Percentiles rank a stretch among this genome's conserved stretches.
Evolutionary conservation across 2,113 vertebrate genomes (phyloP).

Genomic region (Cyphomyrus discorhynchus): DNA sequence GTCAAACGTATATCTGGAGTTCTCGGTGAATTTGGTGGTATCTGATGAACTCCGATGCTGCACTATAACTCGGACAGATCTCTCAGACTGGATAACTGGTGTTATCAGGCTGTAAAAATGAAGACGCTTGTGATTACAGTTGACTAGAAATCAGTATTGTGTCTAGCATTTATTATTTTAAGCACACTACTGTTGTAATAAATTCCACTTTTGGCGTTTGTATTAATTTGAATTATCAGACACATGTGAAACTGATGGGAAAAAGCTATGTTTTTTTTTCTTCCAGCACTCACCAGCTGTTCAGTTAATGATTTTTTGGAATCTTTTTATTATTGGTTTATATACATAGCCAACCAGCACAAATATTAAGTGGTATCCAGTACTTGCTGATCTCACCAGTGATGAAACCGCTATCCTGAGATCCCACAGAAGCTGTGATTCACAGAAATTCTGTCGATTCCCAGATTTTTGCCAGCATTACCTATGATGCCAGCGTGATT

Average conservation of each 20-base stretch:
- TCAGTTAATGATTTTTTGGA: slow-evolving; percentile 22
- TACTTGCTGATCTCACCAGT: not conserved
- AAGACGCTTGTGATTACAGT: not conserved
- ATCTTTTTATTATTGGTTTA: not conserved
- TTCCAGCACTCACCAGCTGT: not conserved
- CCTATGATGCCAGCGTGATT: not conserved
- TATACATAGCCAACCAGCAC: not conserved
- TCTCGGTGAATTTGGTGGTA: not conserved
- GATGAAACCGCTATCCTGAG: not conserved
- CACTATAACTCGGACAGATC: not conserved
- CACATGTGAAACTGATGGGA: not conserved
- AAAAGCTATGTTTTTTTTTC: not conserved
- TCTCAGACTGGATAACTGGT: not conserved
- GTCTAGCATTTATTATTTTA: not conserved
- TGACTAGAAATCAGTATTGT: not conserved
- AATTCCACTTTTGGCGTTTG: not conserved
- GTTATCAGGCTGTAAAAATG: not conserved
- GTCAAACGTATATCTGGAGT: not conserved
- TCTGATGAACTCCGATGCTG: not conserved
- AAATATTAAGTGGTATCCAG: not conserved
- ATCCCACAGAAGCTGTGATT: not conserved
- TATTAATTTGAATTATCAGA: not conserved
- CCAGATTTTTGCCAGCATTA: not conserved
- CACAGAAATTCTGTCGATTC: not conserved
- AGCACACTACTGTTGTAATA: not conserved